Conservation (phyloP, 2,797 vertebrate species). For the Pachyuromys duprasi region DNA sequence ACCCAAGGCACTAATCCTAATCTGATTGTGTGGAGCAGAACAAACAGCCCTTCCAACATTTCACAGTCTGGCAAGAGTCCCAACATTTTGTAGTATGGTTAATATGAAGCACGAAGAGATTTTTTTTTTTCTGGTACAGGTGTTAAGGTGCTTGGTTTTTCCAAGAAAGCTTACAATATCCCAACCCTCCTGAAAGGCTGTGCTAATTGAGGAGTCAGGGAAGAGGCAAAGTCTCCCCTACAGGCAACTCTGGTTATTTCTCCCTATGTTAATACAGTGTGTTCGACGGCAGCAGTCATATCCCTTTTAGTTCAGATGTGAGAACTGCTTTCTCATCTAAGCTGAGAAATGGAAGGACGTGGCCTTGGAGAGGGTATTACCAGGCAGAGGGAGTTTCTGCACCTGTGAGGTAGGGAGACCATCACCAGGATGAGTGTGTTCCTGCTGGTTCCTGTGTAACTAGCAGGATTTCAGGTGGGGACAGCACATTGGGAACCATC, state of each 20-base stretch:
- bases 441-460: too few relatives aligned
- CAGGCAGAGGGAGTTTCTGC: not conserved
- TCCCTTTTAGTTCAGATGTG: too few relatives aligned
- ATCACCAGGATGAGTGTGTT: not conserved
- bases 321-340: not conserved
- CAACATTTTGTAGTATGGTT: constrained; percentile 6
- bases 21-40: constrained; percentile 37
- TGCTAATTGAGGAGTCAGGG: not conserved
- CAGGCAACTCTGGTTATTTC: not conserved
- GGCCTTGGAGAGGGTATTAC: not conserved
- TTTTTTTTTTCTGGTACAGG: constrained; percentile 39
- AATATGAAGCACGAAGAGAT: constrained; percentile 40
- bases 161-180: not conserved
- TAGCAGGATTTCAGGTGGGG: not conserved
- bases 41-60: not conserved
- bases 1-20: constrained; percentile 23
- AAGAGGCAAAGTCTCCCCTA: not conserved
- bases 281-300: not conserved
- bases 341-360: not conserved
- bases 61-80: not conserved
- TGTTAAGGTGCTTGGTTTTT: constrained; percentile 8
- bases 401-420: not conserved
- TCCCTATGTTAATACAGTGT: not conserved
- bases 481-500: not conserved
- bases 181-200: not conserved